These are phyloP conservation scores for Rostratula benghalensis DNA, from an alignment of 2,113 vertebrate species.

Conservation along the genomic window DNA sequence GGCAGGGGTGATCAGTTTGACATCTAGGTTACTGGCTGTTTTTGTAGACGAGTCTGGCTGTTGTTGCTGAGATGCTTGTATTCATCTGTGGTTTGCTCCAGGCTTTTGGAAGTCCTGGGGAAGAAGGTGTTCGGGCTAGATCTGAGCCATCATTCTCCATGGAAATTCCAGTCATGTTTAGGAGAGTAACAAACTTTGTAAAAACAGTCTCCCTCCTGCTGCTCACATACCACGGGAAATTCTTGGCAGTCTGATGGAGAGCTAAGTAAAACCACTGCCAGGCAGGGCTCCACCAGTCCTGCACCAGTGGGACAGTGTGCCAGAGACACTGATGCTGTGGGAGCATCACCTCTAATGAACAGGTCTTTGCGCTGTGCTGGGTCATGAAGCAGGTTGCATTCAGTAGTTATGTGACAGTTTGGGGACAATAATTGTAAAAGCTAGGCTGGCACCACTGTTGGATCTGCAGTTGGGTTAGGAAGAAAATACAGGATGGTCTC, in stretches of 20 bases:
- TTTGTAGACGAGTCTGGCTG: neutral
- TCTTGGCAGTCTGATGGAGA: neutral
- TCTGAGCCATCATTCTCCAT: neutral
- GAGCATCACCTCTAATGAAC: neutral
- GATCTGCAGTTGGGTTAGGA: neutral
- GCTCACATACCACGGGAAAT: neutral
- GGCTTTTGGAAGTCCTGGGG: neutral
- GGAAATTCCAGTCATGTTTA: constrained; percentile 28
- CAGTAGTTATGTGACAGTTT: neutral
- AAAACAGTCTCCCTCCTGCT: neutral
- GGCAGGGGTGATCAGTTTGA: neutral
- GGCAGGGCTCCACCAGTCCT: neutral
- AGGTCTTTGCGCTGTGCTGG: neutral
- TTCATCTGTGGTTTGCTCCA: neutral
- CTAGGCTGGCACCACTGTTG: neutral
- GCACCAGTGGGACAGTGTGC: neutral
- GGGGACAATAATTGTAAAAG: neutral
- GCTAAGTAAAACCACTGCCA: neutral
- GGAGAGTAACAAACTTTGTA: neutral
- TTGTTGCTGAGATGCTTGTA: neutral
- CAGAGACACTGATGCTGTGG: accelerated
- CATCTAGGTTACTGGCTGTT: neutral
- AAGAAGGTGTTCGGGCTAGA: neutral
- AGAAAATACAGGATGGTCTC: neutral
- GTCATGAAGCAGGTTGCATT: neutral